These are phyloP conservation scores for Rugalucina vietnamica DNA, from an alignment of 2,888 invertebrate genomes.

Conservation along the genomic window DNA sequence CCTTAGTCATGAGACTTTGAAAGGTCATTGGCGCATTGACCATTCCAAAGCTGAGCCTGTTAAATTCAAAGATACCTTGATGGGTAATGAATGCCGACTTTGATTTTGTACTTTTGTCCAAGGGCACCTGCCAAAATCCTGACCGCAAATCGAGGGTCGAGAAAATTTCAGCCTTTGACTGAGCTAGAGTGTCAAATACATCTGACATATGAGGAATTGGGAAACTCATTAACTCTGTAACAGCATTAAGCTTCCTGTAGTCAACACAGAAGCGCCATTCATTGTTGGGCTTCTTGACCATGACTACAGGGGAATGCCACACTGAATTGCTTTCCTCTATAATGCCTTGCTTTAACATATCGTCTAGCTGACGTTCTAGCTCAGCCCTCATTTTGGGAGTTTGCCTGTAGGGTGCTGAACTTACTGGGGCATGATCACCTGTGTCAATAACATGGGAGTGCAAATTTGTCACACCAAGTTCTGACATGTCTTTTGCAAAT, in stretches of 20 bases:
- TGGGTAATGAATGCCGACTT: constrained; percentile 44
- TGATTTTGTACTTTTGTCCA: constrained; percentile 11
- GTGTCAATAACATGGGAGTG: constrained; percentile 39
- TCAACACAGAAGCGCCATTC: too few relatives aligned
- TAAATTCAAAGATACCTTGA: constrained; percentile 40
- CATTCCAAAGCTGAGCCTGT: constrained; percentile 44
- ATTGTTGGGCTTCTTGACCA: constrained; percentile 41
- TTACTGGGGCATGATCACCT: constrained; percentile 7
- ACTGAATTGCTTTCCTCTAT: constrained; percentile 35
- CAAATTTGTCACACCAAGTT: constrained; percentile 25
- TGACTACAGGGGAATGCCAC: constrained; percentile 49
- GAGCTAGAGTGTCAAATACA: too few relatives aligned
- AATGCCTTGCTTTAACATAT: constrained; percentile 37
- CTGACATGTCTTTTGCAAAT: constrained; percentile 37
- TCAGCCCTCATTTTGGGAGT: constrained; percentile 23
- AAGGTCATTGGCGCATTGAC: constrained; percentile 43
- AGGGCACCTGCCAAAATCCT: constrained; percentile 40
- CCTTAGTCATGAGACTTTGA: constrained; percentile 44
- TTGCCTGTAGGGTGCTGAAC: constrained; percentile 26
- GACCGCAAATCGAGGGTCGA: constrained; percentile 30
- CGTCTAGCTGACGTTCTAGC: constrained; percentile 29
- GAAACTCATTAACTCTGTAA: too few relatives aligned
- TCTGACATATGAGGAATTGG: too few relatives aligned
- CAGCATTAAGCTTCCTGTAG: too few relatives aligned
- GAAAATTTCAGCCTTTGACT: too few relatives aligned